Conservation (phyloP, 2,113 vertebrate species). For the Rhynchomys soricoides region DNA sequence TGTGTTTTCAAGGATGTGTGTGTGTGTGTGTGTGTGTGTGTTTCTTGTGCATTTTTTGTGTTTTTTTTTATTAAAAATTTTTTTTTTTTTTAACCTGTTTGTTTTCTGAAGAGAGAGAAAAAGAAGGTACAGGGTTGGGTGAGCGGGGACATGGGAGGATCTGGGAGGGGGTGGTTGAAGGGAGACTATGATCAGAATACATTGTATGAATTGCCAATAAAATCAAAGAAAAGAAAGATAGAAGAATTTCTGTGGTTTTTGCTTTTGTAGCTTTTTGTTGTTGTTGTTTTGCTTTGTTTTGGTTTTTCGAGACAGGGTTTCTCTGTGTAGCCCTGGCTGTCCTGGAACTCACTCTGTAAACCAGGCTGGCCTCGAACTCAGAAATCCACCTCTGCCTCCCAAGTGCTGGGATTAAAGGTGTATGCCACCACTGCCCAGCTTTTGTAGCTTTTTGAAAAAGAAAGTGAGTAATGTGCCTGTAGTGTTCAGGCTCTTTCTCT, state of each 20-base stretch:
- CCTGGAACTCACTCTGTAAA: no score
- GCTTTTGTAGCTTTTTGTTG: not conserved
- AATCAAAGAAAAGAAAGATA: not conserved
- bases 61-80: no score
- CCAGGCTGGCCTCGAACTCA: no score
- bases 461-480: not conserved
- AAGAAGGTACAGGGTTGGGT: not conserved
- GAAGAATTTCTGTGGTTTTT: not conserved
- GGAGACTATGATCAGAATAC: not conserved
- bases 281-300: no score
- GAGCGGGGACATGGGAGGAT: not conserved
- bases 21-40: not conserved
- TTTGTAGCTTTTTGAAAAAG: not conserved
- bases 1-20: not conserved
- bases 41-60: not conserved
- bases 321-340: no score
- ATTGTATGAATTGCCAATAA: not conserved
- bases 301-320: no score
- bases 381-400: no score
- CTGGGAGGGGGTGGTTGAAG: not conserved
- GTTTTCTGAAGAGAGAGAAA: not conserved
- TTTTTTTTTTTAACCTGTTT: not conserved
- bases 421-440: no score
- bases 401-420: no score
- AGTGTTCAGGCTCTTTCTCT: not conserved